Base-by-base conservation (phyloP, 2,113 vertebrate species). In the Rhinoptilus africanus region DNA sequence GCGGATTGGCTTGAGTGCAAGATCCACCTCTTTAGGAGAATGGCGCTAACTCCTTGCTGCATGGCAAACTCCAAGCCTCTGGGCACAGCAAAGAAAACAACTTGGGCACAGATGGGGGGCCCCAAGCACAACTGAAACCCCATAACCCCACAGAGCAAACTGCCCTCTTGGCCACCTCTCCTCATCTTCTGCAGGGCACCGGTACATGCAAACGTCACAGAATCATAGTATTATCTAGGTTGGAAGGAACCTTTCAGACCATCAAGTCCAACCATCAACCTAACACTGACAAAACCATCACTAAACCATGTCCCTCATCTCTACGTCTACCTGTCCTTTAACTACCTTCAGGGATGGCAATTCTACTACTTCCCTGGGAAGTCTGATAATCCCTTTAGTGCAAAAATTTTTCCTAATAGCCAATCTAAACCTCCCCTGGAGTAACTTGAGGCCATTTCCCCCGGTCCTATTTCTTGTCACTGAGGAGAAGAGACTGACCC, bases 191-290 rank as follows among this genome's bases (percentile, higher is more conserved):
- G 15, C 2, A 4, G 28, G 30, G 23, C 15, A 50, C 21, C 39
- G 45, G 12, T 37, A 34, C 0, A 0, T 35, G n/a, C 2, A 15
- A 86, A 48, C 10, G 27, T 39, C 60, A 39, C 17, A 37, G 35
- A 35, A 60, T 60, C 22, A 14, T 26, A 17, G 35, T 24, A 59
- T 35, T 14, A 6, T 60, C 34, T 35, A 35, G 14, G 15, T 27
- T 62, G 24, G 35, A 39, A 62, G 15, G 35, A 35, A 62, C 60
- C 60, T 62, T 62, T 62, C 15, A 62, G 60, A 35, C 8, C 35
- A 39, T 35, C 15, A 7, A 39, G 35, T 18, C 35, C 24, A 62
- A 12, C 35, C 59, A 26, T 59, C 57, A n/a, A 23, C 13, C 34
- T n/a, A 59, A 59, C 34, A 4, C 34, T 59, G 34, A 5, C 59